These are phyloP conservation scores for Meloe dianella DNA, from an alignment of 2,888 invertebrate species.

Conservation along the genomic window DNA sequence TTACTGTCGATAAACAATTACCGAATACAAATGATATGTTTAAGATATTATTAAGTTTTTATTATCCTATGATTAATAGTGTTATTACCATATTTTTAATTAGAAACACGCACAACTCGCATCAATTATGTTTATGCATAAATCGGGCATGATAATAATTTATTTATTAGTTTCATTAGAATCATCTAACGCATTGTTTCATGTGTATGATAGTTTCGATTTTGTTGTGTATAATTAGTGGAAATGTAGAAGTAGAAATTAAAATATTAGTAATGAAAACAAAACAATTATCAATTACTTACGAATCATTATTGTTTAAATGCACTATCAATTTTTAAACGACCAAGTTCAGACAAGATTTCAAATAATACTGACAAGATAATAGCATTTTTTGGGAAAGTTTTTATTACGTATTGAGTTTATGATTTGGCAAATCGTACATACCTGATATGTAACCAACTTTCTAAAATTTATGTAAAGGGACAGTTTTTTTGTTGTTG, in stretches of 20 bases:
- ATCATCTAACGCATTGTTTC: background rate
- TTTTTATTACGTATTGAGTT: constrained; percentile 4
- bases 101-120: constrained; percentile 6
- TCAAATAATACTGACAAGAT: background rate
- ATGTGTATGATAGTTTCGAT: background rate
- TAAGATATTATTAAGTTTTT: no score
- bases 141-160: background rate
- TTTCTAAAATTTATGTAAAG: background rate
- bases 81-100: constrained; percentile 9
- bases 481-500: background rate
- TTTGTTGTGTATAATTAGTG: no score
- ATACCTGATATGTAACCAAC: no score
- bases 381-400: background rate
- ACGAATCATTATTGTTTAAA: background rate
- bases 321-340: background rate
- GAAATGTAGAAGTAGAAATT: no score
- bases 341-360: background rate
- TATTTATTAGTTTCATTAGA: background rate
- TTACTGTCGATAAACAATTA: background rate
- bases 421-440: background rate
- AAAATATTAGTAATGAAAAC: background rate
- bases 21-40: no score
- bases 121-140: constrained; percentile 9
- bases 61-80: background rate
- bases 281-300: background rate